These are phyloP conservation scores for Dreissena rostriformis DNA, from an alignment of 1,140 invertebrate genomes.

Conservation along the genomic window DNA sequence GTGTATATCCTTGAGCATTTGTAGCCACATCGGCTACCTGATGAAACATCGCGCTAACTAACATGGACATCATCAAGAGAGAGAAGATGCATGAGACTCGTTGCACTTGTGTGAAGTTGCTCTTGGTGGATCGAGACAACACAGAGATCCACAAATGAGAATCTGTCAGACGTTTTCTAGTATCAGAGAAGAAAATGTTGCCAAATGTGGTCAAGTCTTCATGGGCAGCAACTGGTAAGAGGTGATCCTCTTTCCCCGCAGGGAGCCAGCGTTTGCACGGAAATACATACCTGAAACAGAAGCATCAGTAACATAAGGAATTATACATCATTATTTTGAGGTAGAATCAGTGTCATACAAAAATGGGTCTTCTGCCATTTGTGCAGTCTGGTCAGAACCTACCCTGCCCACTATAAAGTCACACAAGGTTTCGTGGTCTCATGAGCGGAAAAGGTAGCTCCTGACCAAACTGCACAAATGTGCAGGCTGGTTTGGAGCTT, in stretches of 20 bases:
- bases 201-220: constrained; percentile 67
- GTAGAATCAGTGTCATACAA: no score
- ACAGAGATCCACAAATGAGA: constrained; percentile 71
- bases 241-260: constrained; percentile 76
- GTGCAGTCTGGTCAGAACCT: no score
- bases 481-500: no score
- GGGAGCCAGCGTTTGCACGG: constrained; percentile 79
- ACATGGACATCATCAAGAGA: constrained; percentile 77
- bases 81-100: constrained; percentile 77
- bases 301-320: no score
- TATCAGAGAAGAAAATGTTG: constrained; percentile 69
- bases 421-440: no score
- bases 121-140: constrained; percentile 55
- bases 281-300: constrained; percentile 71
- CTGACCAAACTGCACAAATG: no score
- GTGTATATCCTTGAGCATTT: constrained; percentile 28
- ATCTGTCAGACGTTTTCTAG: constrained; percentile 67
- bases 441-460: no score
- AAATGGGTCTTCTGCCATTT: no score
- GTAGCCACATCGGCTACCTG: constrained; percentile 54
- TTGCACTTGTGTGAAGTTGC: constrained; percentile 78
- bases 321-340: no score
- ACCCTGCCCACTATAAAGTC: no score
- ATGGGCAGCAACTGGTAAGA: constrained; percentile 65
- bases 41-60: constrained; percentile 80